Conservation (phyloP, 2,888 invertebrate genomes). For the Lithophane ornitopus region DNA sequence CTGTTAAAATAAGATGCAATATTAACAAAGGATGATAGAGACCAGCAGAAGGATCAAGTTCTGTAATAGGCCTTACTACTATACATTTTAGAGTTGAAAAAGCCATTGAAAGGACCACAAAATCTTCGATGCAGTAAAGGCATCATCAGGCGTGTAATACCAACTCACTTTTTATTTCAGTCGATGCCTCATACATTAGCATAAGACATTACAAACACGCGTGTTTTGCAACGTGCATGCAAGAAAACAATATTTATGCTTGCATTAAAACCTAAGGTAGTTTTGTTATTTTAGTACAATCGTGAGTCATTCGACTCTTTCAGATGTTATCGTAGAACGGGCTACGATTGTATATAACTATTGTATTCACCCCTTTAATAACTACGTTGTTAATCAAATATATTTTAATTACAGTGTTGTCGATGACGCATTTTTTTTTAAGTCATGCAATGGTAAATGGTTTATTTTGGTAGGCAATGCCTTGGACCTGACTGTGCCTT, state of each 20-base stretch:
- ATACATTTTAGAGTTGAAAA: too few species aligned
- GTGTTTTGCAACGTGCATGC: constrained; percentile 33
- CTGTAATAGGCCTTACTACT: too few species aligned
- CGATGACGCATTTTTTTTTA: constrained; percentile 19
- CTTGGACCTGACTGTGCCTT: not conserved
- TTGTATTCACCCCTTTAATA: constrained; percentile 45
- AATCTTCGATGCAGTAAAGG: not conserved
- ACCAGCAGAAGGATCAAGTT: too few species aligned
- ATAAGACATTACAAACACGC: constrained; percentile 21
- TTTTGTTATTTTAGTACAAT: constrained; percentile 24
- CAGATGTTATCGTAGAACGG: constrained; percentile 54
- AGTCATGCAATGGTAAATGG: constrained; percentile 7
- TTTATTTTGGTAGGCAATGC: not conserved
- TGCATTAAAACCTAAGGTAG: constrained; percentile 27
- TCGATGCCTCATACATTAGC: constrained; percentile 13
- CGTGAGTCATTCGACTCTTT: constrained; percentile 38
- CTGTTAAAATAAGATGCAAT: too few species aligned
- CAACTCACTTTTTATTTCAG: constrained; percentile 19
- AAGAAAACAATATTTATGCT: constrained; percentile 30
- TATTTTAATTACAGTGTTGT: constrained; percentile 32
- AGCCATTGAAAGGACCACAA: not conserved
- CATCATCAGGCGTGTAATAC: not conserved
- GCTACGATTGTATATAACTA: constrained; percentile 42
- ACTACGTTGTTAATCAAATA: constrained; percentile 37
- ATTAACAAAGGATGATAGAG: too few species aligned